Percentiles rank a stretch among this genome's conserved stretches.
Conservation (phyloP, 2,113 vertebrate genomes). For the Solea solea region DNA sequence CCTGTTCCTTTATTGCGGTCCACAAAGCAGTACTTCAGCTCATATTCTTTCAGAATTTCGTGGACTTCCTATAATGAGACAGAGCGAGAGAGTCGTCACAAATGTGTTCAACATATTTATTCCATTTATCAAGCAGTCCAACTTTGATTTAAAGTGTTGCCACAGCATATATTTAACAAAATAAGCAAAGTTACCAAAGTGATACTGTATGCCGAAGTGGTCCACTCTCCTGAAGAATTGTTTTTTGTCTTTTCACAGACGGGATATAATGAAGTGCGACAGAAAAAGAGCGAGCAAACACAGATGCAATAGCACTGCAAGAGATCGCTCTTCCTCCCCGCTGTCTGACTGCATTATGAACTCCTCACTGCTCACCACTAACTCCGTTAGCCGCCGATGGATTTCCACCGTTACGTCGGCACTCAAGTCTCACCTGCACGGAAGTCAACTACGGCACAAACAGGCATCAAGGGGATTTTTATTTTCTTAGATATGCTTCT, state of each 20-base stretch:
- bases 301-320: constrained; percentile 9
- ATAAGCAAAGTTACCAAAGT: no score
- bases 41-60: constrained; percentile 93
- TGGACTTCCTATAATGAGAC: constrained; percentile 89
- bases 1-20: constrained; percentile 98
- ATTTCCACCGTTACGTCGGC: constrained; percentile 1
- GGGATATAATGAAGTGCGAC: constrained; percentile 9
- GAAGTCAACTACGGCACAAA: constrained; percentile 15
- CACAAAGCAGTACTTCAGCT: constrained; percentile 98
- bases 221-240: constrained; percentile 7
- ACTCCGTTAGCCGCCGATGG: constrained; percentile 4
- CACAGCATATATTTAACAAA: no score
- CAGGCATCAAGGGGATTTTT: not conserved
- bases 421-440: not conserved
- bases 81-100: constrained; percentile 16
- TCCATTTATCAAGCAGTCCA: no score
- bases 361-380: not conserved
- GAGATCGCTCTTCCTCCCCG: not conserved
- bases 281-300: not conserved
- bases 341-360: constrained; percentile 3
- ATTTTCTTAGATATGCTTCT: not conserved
- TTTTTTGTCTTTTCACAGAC: constrained; percentile 5
- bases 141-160: no score
- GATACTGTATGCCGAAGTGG: not conserved
- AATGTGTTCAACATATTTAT: not conserved